Evolutionary conservation across 2,797 vertebrate species (phyloP).

Genomic region (Myiotriccus ornatus): DNA sequence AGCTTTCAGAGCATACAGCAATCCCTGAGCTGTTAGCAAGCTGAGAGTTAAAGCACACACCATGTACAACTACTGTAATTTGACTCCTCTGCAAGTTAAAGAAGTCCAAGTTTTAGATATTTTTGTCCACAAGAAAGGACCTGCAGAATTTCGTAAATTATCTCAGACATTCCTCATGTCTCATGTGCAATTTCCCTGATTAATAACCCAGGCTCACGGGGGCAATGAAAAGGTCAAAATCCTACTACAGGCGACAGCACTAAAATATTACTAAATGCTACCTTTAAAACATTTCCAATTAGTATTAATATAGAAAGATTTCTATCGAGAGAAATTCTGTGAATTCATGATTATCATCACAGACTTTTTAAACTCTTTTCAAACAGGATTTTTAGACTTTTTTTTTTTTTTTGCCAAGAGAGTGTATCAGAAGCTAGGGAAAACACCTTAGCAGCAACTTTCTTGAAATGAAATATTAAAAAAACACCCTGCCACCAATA

Average conservation of each 20-base stretch:
- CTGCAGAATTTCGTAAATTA: conserved; percentile 26
- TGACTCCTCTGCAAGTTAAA: not conserved
- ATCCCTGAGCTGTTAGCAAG: not conserved
- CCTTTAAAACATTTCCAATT: conserved; percentile 38
- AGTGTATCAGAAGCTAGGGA: not conserved
- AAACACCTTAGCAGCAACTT: not conserved
- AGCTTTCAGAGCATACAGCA: not conserved
- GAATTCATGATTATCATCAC: not conserved
- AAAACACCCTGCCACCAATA: not conserved
- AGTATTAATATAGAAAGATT: conserved; percentile 13
- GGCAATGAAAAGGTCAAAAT: conserved; percentile 49
- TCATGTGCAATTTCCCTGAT: not conserved
- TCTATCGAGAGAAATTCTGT: not conserved
- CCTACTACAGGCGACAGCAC: not conserved
- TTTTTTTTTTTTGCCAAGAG: not conserved
- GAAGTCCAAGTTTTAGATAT: conserved; percentile 5
- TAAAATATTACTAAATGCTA: conserved; percentile 50
- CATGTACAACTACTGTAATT: not conserved
- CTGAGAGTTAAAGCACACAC: conserved; percentile 23
- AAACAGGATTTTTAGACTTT: not conserved
- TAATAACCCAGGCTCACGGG: not conserved
- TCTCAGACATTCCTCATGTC: conserved; percentile 13
- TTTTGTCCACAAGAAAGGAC: conserved; percentile 43
- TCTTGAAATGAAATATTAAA: conserved; percentile 24
- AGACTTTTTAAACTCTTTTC: not conserved